phyloP scores from a whole-genome alignment of 2,888 invertebrate genomes.

The Invenusta paracnida region DNA sequence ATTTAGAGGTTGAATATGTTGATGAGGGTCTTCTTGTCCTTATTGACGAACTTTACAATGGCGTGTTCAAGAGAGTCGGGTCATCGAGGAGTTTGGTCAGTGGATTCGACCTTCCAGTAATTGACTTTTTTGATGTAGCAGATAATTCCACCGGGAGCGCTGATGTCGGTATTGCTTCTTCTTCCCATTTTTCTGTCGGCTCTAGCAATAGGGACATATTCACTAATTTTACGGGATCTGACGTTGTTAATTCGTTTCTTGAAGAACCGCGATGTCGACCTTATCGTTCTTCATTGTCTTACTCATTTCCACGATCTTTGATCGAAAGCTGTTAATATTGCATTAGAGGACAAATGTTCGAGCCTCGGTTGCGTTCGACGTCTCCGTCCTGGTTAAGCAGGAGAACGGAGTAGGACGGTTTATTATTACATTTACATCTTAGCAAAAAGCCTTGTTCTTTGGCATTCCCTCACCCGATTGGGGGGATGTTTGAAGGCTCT shows the following conservation, averaged over 20 bases:
- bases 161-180: not conserved
- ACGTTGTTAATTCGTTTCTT: not conserved
- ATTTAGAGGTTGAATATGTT: not conserved
- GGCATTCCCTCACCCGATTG: too few species aligned
- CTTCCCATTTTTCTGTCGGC: not conserved
- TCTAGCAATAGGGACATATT: not conserved
- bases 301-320: not conserved
- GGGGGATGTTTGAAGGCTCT: too few species aligned
- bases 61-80: not conserved
- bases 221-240: not conserved
- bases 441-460: too few species aligned
- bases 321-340: too few species aligned
- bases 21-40: not conserved
- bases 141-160: not conserved
- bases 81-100: not conserved
- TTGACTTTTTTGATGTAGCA: not conserved
- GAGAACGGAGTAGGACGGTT: not conserved
- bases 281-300: not conserved
- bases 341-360: too few species aligned
- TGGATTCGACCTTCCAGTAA: not conserved
- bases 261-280: not conserved
- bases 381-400: not conserved
- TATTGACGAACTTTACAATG: not conserved
- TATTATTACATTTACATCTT: too few species aligned
- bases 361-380: not conserved